A percentile compares a stretch with the other conserved stretches of the same genome.
Conservation (phyloP, 2,113 vertebrate species). For the Pseudorasbora parva region DNA sequence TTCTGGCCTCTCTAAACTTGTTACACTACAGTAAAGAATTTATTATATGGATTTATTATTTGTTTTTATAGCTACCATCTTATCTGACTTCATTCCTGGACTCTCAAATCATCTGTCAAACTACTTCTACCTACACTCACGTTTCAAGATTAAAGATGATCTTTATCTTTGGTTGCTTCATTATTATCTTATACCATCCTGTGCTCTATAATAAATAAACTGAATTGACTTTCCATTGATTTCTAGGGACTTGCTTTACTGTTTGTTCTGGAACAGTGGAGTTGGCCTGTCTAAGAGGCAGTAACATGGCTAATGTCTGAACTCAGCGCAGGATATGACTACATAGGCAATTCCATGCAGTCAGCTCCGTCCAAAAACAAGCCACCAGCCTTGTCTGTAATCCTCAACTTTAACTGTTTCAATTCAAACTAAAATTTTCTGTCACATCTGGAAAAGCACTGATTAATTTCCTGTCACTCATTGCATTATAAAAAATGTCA, state of each 20-base stretch:
- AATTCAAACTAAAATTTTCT: neutral
- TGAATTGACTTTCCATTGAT: neutral
- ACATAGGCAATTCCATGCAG: neutral
- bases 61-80: neutral
- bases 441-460: neutral
- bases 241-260: conserved; percentile 9
- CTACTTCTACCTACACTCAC: neutral
- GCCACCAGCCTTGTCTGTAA: neutral
- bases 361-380: conserved; percentile 10
- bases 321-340: conserved; percentile 35
- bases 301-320: conserved; percentile 10
- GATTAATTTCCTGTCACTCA: neutral
- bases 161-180: neutral
- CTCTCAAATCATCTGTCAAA: neutral
- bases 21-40: neutral
- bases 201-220: neutral
- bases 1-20: neutral
- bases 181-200: neutral
- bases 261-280: conserved; percentile 35
- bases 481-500: neutral
- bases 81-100: neutral
- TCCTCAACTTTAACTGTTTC: neutral
- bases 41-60: neutral
- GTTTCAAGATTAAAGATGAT: neutral
- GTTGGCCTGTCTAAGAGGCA: conserved; percentile 9